A percentile compares a stretch with the other conserved stretches of the same genome.
Evolutionary conservation across 2,888 invertebrate species (phyloP).

Genomic region (Furcula furcula): DNA sequence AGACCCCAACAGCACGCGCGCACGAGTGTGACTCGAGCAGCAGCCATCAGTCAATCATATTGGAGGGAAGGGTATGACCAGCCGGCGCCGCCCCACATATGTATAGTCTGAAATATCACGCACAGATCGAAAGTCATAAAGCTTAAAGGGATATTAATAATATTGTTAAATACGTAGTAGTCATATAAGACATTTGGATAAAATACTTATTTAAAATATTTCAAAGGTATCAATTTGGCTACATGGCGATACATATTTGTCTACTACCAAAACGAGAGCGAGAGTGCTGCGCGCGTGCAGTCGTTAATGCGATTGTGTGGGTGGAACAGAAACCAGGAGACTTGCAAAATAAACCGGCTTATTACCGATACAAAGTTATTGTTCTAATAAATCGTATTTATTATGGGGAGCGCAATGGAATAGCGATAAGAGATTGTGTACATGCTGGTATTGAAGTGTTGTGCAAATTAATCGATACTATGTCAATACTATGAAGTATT

Average conservation of each 20-base stretch:
- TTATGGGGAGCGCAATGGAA: not conserved
- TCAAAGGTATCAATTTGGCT: too few species aligned
- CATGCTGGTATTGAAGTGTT: constrained; percentile 2
- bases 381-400: constrained; percentile 8
- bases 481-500: not conserved
- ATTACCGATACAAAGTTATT: constrained; percentile 16
- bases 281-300: constrained; percentile 40
- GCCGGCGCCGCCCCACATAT: too few species aligned
- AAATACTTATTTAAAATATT: too few species aligned
- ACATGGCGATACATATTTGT: constrained; percentile 23
- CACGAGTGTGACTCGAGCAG: too few species aligned
- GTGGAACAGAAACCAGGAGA: constrained; percentile 35
- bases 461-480: not conserved
- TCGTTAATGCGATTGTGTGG: constrained; percentile 34
- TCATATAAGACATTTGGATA: too few species aligned
- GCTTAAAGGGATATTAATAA: too few species aligned
- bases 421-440: not conserved
- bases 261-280: constrained; percentile 46
- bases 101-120: too few species aligned
- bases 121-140: too few species aligned
- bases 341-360: constrained; percentile 20
- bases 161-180: too few species aligned
- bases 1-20: too few species aligned
- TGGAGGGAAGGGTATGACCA: too few species aligned
- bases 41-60: too few species aligned